Evolutionary conservation across 1,140 invertebrate genomes (phyloP).

Genomic region (Heliconius hewitsoni): DNA sequence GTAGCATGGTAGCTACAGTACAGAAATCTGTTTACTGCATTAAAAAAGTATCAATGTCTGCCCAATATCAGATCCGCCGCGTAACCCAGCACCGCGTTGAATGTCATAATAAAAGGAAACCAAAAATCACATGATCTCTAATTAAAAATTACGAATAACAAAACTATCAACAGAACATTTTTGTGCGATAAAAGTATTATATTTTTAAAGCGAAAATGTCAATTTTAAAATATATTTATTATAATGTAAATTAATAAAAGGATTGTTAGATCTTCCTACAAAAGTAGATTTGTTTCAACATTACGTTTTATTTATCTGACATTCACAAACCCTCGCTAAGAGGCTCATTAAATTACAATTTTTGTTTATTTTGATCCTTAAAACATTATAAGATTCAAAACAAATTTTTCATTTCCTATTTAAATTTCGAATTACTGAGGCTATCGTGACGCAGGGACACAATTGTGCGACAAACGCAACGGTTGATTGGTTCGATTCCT

Average conservation of each 20-base stretch:
- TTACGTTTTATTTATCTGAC: neutral
- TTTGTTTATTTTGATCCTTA: neutral
- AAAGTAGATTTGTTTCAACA: conserved; percentile 4
- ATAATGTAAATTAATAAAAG: neutral
- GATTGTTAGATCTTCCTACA: conserved; percentile 4
- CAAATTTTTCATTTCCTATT: neutral
- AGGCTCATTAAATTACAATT: conserved; percentile 1
- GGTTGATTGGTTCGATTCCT: too few species aligned
- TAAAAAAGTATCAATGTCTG: too few species aligned
- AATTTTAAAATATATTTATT: neutral
- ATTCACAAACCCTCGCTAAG: neutral
- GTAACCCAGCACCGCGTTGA: too few species aligned
- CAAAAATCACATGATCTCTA: too few species aligned
- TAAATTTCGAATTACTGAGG: neutral
- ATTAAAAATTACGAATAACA: too few species aligned
- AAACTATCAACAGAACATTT: neutral
- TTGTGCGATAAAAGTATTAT: neutral
- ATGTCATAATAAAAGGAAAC: too few species aligned
- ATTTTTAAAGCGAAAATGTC: neutral
- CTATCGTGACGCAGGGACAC: too few species aligned
- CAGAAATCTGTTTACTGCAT: too few species aligned
- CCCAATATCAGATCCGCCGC: too few species aligned
- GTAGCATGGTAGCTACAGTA: too few species aligned
- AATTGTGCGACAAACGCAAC: too few species aligned
- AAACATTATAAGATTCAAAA: neutral